phyloP scores from a whole-genome alignment of 2,113 vertebrate species.

The Cyprinodon tularosa region DNA sequence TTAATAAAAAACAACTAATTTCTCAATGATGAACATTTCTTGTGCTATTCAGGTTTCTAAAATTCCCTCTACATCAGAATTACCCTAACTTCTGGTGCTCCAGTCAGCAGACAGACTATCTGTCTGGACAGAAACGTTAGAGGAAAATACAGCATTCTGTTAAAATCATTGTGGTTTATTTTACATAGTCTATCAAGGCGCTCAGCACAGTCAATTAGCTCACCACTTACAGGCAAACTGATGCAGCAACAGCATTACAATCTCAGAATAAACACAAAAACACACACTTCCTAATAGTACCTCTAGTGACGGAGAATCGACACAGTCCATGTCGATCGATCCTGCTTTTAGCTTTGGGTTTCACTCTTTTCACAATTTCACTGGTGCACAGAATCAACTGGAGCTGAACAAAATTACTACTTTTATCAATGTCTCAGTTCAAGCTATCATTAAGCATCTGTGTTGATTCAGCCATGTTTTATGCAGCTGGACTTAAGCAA shows the following conservation, averaged over 20 bases:
- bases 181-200: constrained; percentile 59
- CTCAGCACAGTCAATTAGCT: constrained; percentile 67
- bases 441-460: background rate
- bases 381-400: constrained; percentile 17
- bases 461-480: background rate
- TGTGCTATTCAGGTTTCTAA: constrained; percentile 24
- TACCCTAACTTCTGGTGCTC: constrained; percentile 33
- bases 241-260: constrained; percentile 31
- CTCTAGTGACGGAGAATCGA: constrained; percentile 38
- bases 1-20: constrained; percentile 4
- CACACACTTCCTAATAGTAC: constrained; percentile 26
- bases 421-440: constrained; percentile 28
- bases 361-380: constrained; percentile 44
- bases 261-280: constrained; percentile 30
- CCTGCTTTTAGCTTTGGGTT: constrained; percentile 61
- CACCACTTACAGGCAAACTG: constrained; percentile 56
- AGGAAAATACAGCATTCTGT: constrained; percentile 45
- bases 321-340: constrained; percentile 49
- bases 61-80: constrained; percentile 34
- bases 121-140: constrained; percentile 33
- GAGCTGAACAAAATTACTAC: constrained; percentile 21
- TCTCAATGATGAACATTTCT: background rate
- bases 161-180: constrained; percentile 54
- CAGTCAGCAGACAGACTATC: constrained; percentile 23
- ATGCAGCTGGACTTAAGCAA: background rate